Base-by-base conservation (phyloP, 2,113 vertebrate species). In the Hoplias malabaricus region DNA sequence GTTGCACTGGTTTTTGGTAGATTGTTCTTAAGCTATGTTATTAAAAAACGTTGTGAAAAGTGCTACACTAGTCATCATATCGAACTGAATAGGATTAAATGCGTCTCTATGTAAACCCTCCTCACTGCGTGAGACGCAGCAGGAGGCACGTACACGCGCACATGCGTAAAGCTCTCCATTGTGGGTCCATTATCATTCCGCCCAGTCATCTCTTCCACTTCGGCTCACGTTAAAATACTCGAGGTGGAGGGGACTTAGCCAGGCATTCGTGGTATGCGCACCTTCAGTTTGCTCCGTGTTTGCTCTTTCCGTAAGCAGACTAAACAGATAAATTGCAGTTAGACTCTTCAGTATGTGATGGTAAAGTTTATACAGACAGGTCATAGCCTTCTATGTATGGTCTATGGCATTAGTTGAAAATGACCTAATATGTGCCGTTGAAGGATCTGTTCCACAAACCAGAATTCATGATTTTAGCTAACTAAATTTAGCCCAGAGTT, bases 21-120 rank as follows among this genome's bases (percentile, higher is more conserved):
- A n/a, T n/a, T n/a, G n/a, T n/a, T n/a, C n/a, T n/a, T n/a, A n/a
- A n/a, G n/a, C n/a, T n/a, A n/a, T n/a, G n/a, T n/a, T n/a, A n/a
- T n/a, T n/a, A n/a, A n/a, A 48, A 48, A 5, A 46, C 43, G 13
- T 46, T 46, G 19, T 46, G 5, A 46, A 46, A 16, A 42, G 8
- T 38, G 8, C 8, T 42, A 42, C n/a, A n/a, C n/a, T n/a, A 42
- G 13, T 42, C 9, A 42, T 12, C 40, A 42, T 42, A 16, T n/a
- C 0, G 40, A 7, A 9, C 53, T 29, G 14, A 10, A 16, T 16
- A 11, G 1, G 19, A 33, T 14, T 16, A 8, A 11, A 33, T 23
- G 57, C n/a, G 62, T 63, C 50, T 74, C 53, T 27, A 46, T 43
- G 6, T 74, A 40, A 80, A 68, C 8, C 34, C 40, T 48, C 11